phyloP scores from a whole-genome alignment of 2,113 vertebrate genomes.

The Felis chaus region DNA sequence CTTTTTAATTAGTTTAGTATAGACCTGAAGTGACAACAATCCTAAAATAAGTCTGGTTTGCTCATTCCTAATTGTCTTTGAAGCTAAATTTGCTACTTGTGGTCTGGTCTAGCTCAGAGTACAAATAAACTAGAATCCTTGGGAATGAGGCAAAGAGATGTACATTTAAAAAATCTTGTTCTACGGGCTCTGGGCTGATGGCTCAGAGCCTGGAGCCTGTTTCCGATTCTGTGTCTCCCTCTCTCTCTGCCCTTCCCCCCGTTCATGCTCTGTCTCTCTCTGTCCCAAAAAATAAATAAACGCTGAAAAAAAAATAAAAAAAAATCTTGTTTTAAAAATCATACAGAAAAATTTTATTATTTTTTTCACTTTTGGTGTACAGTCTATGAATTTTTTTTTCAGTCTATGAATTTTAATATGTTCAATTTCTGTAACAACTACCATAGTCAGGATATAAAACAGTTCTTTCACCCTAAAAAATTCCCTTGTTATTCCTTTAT shows the following conservation, averaged over 20 bases:
- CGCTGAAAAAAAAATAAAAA: no score
- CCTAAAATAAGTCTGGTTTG: neutral
- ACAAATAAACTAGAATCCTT: neutral
- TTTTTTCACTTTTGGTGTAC: neutral
- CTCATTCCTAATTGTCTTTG: neutral
- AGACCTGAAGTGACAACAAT: neutral
- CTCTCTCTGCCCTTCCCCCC: no score
- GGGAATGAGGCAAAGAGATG: neutral
- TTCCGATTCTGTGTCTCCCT: no score
- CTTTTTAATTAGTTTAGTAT: neutral
- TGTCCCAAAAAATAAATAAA: no score
- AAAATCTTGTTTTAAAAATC: constrained; percentile 10
- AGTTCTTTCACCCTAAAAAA: neutral
- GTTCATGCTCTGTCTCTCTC: no score
- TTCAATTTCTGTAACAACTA: neutral
- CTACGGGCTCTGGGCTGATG: no score
- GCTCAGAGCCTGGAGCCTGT: no score
- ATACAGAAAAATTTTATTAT: neutral
- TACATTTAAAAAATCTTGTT: neutral
- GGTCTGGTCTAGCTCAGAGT: neutral
- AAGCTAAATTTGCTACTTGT: neutral
- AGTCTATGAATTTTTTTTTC: neutral
- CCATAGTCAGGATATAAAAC: neutral
- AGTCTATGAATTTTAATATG: neutral
- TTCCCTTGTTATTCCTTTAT: neutral